Evolutionary conservation across 2,113 vertebrate genomes (phyloP).

Genomic region (Xenopus tropicalis): UCB_Xtro_10.0 CM004446.2:41824501-41825000

Average conservation of each 20-base stretch:
- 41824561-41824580: slow-evolving; percentile 25
- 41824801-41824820: slow-evolving; percentile 92
- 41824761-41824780: slow-evolving; percentile 97
- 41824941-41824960: slow-evolving; percentile 91
- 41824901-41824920: slow-evolving; percentile 69
- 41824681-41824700: slow-evolving; percentile 77
- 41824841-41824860: slow-evolving; percentile 90
- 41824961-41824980: slow-evolving; percentile 94
- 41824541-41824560: slow-evolving; percentile 14
- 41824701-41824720: slow-evolving; percentile 91
- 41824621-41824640: slow-evolving; percentile 65
- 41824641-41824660: slow-evolving; percentile 65
- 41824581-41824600: slow-evolving; percentile 74
- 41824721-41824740: slow-evolving; percentile 95
- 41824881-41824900: slow-evolving; percentile 66
- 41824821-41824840: slow-evolving; percentile 88
- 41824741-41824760: slow-evolving; percentile 98
- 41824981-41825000: slow-evolving; percentile 90
- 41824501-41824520: neutral
- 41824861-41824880: slow-evolving; percentile 70
- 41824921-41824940: slow-evolving; percentile 67
- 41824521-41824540: slow-evolving; percentile 1
- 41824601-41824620: slow-evolving; percentile 44
- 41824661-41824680: slow-evolving; percentile 76
- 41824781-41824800: slow-evolving; percentile 95